phyloP scores from a whole-genome alignment of 2,797 vertebrate genomes.

The Channallabes apus region DNA sequence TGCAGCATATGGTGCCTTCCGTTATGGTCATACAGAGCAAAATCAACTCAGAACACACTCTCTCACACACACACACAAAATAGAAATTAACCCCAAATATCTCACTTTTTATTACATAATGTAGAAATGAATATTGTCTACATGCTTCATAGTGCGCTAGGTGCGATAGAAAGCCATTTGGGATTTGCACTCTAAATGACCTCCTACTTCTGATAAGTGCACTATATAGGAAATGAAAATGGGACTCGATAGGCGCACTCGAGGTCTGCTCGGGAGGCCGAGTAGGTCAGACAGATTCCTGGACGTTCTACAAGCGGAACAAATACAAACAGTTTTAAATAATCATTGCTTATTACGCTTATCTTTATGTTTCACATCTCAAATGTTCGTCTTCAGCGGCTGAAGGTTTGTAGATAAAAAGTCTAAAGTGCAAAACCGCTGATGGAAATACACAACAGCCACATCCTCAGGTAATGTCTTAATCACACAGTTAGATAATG shows the following conservation, averaged over 20 bases:
- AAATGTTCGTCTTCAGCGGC: not conserved
- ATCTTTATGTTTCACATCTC: not conserved
- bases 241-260: not conserved
- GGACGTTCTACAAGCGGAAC: conserved; percentile 1
- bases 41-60: not conserved
- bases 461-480: not conserved
- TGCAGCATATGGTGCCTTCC: conserved; percentile 29
- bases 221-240: not conserved
- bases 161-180: not conserved
- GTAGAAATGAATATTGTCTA: not conserved
- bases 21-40: conserved; percentile 11
- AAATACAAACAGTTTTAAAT: not conserved
- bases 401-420: conserved; percentile 11
- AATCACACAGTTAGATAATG: not conserved
- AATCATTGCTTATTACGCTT: conserved; percentile 27
- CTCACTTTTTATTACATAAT: not conserved
- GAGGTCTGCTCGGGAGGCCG: conserved; percentile 19
- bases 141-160: not conserved
- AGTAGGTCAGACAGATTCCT: not conserved
- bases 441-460: conserved; percentile 12
- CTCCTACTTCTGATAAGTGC: not conserved
- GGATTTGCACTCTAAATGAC: not conserved
- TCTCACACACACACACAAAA: not conserved
- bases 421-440: conserved; percentile 34
- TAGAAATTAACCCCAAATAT: not conserved